phyloP scores from a whole-genome alignment of 2,888 invertebrate species.

The Calephelis perditalis region DNA sequence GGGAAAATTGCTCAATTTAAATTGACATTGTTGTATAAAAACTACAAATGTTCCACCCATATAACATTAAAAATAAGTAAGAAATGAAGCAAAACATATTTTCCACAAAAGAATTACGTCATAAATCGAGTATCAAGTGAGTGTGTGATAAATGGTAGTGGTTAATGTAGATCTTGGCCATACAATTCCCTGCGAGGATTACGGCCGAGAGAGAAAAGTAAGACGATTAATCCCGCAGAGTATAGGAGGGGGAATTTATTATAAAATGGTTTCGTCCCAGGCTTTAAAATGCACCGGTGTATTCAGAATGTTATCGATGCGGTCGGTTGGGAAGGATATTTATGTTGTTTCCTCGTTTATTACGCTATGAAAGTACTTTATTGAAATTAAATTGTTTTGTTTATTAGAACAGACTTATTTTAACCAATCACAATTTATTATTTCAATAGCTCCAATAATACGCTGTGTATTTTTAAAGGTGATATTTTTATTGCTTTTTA shows the following conservation, averaged over 20 bases:
- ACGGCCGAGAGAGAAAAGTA: conserved; percentile 69
- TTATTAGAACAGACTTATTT: conserved; percentile 29
- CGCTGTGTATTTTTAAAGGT: conserved; percentile 9
- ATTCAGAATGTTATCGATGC: conserved; percentile 42
- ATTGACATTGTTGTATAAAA: too few relatives aligned
- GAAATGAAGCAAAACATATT: not conserved
- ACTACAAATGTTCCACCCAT: too few relatives aligned
- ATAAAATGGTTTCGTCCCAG: conserved; percentile 64
- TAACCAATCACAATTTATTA: conserved; percentile 17
- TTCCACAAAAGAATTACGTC: conserved; percentile 1
- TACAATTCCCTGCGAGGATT: conserved; percentile 71
- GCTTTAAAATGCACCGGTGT: conserved; percentile 50
- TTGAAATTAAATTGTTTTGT: conserved; percentile 35
- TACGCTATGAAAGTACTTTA: conserved; percentile 31
- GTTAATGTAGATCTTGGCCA: conserved; percentile 53
- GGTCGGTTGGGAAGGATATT: conserved; percentile 39
- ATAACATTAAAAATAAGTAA: too few relatives aligned
- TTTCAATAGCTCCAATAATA: conserved; percentile 10
- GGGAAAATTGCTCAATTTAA: too few relatives aligned
- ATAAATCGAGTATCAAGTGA: conserved; percentile 27
- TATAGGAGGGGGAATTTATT: conserved; percentile 66
- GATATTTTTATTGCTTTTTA: conserved; percentile 10
- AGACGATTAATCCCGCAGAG: conserved; percentile 74
- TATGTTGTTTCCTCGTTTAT: conserved; percentile 35
- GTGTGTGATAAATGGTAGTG: conserved; percentile 43